phyloP scores from a whole-genome alignment of 1,140 invertebrate genomes.

The Globodera rostochiensis region DNA sequence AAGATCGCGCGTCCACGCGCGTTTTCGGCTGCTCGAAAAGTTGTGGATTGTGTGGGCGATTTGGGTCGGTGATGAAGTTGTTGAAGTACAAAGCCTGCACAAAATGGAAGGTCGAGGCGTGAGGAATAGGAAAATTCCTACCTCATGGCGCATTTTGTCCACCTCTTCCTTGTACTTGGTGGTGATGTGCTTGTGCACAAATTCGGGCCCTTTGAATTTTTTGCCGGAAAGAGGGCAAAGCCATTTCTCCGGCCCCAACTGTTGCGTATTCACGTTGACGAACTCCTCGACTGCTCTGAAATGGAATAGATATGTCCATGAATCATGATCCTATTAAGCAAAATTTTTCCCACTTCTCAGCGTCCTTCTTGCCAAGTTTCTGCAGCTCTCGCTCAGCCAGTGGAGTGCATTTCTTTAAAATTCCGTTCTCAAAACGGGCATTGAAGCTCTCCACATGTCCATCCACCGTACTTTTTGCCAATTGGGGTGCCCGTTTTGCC shows the following conservation, averaged over 20 bases:
- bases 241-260: slow-evolving; percentile 96
- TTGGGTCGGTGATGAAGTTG: slow-evolving; percentile 91
- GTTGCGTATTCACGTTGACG: slow-evolving; percentile 83
- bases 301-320: slow-evolving; percentile 22
- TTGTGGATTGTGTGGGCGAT: slow-evolving; percentile 82
- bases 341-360: slow-evolving; percentile 72
- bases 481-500: slow-evolving; percentile 55
- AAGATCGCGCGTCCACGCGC: not conserved
- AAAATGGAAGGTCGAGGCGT: slow-evolving; percentile 6
- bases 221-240: slow-evolving; percentile 96
- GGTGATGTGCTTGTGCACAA: slow-evolving; percentile 96
- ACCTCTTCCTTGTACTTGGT: slow-evolving; percentile 96
- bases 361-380: slow-evolving; percentile 83
- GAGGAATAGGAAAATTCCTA: slow-evolving; percentile 56
- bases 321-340: slow-evolving; percentile 13
- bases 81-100: slow-evolving; percentile 85
- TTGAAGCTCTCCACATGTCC: slow-evolving; percentile 82
- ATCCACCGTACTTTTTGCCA: slow-evolving; percentile 66
- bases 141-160: slow-evolving; percentile 92
- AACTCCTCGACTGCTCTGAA: slow-evolving; percentile 86
- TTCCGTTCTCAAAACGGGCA: slow-evolving; percentile 83
- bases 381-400: slow-evolving; percentile 80
- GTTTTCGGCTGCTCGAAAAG: slow-evolving; percentile 69
- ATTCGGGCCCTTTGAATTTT: slow-evolving; percentile 98
- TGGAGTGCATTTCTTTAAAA: slow-evolving; percentile 73